Percentiles rank a stretch among this genome's conserved stretches.
Conservation (phyloP, 1,140 invertebrate genomes). For the Lasioglossum albipes region DNA sequence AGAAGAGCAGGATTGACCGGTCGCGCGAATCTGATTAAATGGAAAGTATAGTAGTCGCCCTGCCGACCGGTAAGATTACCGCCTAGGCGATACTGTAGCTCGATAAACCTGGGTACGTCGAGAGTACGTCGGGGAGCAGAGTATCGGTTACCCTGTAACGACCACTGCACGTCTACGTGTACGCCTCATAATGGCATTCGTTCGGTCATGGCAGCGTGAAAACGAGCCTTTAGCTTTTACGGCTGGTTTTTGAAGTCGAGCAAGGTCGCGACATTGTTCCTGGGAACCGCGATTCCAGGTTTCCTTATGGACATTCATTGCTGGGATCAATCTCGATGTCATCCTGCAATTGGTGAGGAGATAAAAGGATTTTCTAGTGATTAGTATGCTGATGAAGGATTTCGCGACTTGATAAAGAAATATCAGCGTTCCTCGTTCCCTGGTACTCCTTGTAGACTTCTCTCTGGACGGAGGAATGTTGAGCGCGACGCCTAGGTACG, state of each 20-base stretch:
- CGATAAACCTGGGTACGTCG: constrained; percentile 44
- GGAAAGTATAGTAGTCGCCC: constrained; percentile 11
- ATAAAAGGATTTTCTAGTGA: no score
- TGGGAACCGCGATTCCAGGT: background rate
- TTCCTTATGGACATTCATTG: no score
- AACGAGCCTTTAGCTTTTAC: background rate
- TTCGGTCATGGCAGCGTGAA: background rate
- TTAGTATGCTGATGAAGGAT: constrained; percentile 6
- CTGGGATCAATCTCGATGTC: no score
- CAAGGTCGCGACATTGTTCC: background rate
- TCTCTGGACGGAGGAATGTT: constrained; percentile 30
- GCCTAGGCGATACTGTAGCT: constrained; percentile 46
- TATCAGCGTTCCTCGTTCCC: background rate
- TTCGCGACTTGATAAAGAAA: constrained; percentile 31
- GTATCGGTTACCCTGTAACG: constrained; percentile 51
- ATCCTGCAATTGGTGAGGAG: no score
- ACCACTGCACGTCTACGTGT: constrained; percentile 16
- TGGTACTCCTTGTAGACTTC: no score
- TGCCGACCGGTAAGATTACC: constrained; percentile 30
- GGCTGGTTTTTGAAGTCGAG: background rate
- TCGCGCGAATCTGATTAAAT: constrained; percentile 39
- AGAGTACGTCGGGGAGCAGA: constrained; percentile 5
- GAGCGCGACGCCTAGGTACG: constrained; percentile 33
- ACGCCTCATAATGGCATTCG: constrained; percentile 18
- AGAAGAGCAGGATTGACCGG: constrained; percentile 23